phyloP scores from a whole-genome alignment of 2,113 vertebrate genomes.

The Leptobrachium ailaonicum region DNA sequence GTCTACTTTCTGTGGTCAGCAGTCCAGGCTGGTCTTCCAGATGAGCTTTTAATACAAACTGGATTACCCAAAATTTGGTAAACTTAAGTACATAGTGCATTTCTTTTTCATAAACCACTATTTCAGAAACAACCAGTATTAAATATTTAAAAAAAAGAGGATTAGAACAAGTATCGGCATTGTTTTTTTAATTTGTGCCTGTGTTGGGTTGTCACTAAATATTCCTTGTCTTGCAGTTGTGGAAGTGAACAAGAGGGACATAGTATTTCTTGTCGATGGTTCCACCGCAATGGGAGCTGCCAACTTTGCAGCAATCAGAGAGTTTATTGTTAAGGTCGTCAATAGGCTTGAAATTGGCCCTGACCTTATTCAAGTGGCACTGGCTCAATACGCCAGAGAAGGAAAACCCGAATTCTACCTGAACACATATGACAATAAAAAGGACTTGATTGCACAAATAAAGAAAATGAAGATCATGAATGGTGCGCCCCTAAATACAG shows the following conservation, averaged over 20 bases:
- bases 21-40: no score
- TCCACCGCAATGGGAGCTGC: slow-evolving; percentile 71
- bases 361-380: slow-evolving; percentile 81
- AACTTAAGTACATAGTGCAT: not conserved
- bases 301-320: slow-evolving; percentile 72
- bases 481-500: slow-evolving; percentile 71
- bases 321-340: slow-evolving; percentile 80
- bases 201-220: no score
- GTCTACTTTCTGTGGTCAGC: no score
- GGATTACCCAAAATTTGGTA: no score
- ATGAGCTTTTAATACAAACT: no score
- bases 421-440: slow-evolving; percentile 68
- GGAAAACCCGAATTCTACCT: slow-evolving; percentile 81
- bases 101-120: not conserved
- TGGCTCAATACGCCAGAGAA: slow-evolving; percentile 76
- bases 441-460: slow-evolving; percentile 62
- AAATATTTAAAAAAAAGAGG: no score
- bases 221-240: slow-evolving; percentile 72
- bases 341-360: slow-evolving; percentile 82
- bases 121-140: no score
- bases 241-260: slow-evolving; percentile 84
- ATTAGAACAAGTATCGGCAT: no score
- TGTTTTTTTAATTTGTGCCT: no score
- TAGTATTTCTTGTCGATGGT: slow-evolving; percentile 93
- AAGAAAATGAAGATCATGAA: slow-evolving; percentile 67